Conservation (phyloP, 2,113 vertebrate species). For the Cavia porcellus region DNA sequence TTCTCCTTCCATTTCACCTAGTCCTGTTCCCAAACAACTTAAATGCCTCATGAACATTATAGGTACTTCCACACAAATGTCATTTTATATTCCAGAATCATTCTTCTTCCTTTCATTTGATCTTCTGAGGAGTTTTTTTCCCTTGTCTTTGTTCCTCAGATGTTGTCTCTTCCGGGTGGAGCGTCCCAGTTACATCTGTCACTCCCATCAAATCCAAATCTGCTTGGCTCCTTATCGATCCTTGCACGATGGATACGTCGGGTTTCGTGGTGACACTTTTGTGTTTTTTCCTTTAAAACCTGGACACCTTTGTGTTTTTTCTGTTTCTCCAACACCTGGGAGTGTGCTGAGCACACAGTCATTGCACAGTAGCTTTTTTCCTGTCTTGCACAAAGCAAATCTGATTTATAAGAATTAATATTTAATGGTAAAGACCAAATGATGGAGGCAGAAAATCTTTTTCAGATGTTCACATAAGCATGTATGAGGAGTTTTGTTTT, state of each 20-base stretch:
- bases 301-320: not conserved
- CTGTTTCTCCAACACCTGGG: not conserved
- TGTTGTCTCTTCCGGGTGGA: rapidly evolving
- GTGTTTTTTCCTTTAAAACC: not conserved
- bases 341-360: not conserved
- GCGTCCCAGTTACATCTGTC: rapidly evolving
- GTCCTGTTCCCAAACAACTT: not conserved
- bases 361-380: not conserved
- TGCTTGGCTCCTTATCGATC: rapidly evolving
- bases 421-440: not conserved
- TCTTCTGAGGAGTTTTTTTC: not conserved
- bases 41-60: not conserved
- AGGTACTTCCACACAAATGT: no score
- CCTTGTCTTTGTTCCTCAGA: not conserved
- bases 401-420: not conserved
- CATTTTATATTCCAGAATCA: not conserved
- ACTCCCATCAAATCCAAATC: not conserved
- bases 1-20: not conserved
- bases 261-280: rapidly evolving
- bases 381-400: not conserved
- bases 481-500: not conserved
- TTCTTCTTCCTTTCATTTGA: not conserved
- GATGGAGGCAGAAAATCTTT: not conserved
- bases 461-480: not conserved
- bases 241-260: rapidly evolving